Conservation (phyloP, 2,888 invertebrate species). For the Nomada goodeniana region DNA sequence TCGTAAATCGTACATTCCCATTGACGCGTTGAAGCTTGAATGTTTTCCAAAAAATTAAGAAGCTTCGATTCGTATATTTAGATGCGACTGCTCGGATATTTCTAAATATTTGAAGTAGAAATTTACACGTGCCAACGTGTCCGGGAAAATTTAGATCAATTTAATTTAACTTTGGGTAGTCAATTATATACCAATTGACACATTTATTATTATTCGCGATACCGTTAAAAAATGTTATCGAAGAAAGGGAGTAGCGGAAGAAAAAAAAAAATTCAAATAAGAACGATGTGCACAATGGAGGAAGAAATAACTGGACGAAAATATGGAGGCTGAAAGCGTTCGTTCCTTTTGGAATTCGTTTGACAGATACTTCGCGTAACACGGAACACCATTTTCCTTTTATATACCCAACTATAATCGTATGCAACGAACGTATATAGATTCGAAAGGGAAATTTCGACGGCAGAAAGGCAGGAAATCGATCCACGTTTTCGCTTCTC, state of each 20-base stretch:
- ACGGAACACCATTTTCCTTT: background rate
- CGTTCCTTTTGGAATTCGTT: background rate
- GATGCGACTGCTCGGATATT: too few relatives aligned
- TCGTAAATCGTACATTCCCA: too few relatives aligned
- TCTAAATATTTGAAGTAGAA: too few relatives aligned
- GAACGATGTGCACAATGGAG: background rate
- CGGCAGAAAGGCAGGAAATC: conserved; percentile 16
- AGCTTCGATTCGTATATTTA: too few relatives aligned
- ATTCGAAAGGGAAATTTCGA: conserved; percentile 1
- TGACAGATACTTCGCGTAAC: background rate
- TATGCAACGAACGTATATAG: background rate
- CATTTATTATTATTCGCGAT: background rate
- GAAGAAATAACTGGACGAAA: background rate
- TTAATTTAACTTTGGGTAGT: too few relatives aligned
- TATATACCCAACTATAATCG: background rate
- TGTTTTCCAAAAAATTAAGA: too few relatives aligned
- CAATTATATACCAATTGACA: too few relatives aligned
- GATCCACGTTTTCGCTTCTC: conserved; percentile 31
- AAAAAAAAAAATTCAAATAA: background rate
- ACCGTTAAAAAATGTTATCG: background rate
- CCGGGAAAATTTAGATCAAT: conserved; percentile 10
- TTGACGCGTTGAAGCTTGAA: too few relatives aligned
- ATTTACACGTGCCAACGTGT: background rate
- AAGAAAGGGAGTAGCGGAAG: too few relatives aligned
- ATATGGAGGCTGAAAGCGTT: background rate